phyloP scores from a whole-genome alignment of 2,888 invertebrate genomes.

The Calephelis perditalis region DNA sequence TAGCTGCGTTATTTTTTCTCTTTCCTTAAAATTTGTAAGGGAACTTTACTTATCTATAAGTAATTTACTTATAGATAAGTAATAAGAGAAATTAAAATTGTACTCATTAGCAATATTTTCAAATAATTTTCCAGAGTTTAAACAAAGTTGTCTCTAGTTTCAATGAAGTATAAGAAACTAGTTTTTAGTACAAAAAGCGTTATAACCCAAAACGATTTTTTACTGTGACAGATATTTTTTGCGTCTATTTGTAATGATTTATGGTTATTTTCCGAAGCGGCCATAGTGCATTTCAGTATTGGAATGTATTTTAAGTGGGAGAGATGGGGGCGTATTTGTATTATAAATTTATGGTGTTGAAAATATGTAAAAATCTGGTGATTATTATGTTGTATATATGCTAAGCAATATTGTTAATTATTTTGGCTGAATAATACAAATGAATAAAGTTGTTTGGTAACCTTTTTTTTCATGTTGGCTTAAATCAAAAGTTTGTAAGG shows the following conservation, averaged over 20 bases:
- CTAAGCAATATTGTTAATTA: slow-evolving; percentile 2
- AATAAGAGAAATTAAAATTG: no score
- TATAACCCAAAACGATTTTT: not conserved
- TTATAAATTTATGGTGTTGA: not conserved
- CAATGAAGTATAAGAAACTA: no score
- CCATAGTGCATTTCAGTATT: slow-evolving; percentile 55
- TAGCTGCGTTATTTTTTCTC: no score
- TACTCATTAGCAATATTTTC: no score
- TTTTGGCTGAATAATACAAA: not conserved
- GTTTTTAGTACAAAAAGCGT: not conserved
- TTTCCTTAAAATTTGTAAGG: no score
- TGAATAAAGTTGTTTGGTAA: not conserved
- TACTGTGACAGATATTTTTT: slow-evolving; percentile 13
- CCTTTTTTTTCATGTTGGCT: no score
- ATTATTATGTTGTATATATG: slow-evolving; percentile 5
- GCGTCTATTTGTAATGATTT: slow-evolving; percentile 19
- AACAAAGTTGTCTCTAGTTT: no score
- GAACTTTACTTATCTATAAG: no score
- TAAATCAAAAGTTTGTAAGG: no score
- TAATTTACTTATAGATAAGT: no score
- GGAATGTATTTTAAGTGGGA: slow-evolving; percentile 37
- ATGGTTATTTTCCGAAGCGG: slow-evolving; percentile 37
- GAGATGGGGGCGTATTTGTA: slow-evolving; percentile 38
- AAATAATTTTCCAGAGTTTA: no score
- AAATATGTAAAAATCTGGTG: not conserved